These are phyloP conservation scores for Choloepus hoffmanni DNA, from an alignment of 2,113 vertebrate species.

Conservation along the genomic window DNA sequence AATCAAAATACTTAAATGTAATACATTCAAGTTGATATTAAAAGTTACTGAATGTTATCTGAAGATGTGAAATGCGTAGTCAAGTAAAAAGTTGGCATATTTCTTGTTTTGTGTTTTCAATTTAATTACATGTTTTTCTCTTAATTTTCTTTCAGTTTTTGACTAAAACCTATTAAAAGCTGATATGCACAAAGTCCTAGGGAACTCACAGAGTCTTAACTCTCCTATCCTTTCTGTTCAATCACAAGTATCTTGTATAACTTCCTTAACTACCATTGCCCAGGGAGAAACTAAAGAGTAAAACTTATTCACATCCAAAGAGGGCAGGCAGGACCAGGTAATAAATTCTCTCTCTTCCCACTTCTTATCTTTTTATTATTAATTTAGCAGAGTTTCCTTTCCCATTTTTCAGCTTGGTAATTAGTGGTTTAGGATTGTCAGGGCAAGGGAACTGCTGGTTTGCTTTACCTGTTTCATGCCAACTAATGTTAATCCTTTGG, in stretches of 20 bases:
- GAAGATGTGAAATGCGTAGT: slow-evolving; percentile 44
- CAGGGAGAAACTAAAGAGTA: not conserved
- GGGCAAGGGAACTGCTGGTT: not conserved
- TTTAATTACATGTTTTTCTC: slow-evolving; percentile 66
- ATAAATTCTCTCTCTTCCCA: not conserved
- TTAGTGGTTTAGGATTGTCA: not conserved
- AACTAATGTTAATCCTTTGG: not conserved
- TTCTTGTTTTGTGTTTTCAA: slow-evolving; percentile 65
- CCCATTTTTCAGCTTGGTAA: not conserved
- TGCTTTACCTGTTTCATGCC: slow-evolving; percentile 11
- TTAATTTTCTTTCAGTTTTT: slow-evolving; percentile 39
- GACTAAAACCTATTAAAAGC: slow-evolving; percentile 59
- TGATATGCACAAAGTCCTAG: not conserved
- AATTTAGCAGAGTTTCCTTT: not conserved
- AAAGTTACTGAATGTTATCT: slow-evolving; percentile 65
- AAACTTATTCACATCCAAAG: slow-evolving; percentile 1
- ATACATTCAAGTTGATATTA: slow-evolving; percentile 70
- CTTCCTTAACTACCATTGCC: not conserved
- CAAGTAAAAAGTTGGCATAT: slow-evolving; percentile 61
- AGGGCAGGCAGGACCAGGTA: not conserved
- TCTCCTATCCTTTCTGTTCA: not conserved
- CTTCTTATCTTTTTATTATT: not conserved
- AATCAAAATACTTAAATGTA: slow-evolving; percentile 73
- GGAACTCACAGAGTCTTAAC: not conserved
- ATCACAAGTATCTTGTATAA: slow-evolving; percentile 38